Evolutionary conservation across 2,113 vertebrate genomes (phyloP).

Genomic region (Eulacestoma nigropectus): DNA sequence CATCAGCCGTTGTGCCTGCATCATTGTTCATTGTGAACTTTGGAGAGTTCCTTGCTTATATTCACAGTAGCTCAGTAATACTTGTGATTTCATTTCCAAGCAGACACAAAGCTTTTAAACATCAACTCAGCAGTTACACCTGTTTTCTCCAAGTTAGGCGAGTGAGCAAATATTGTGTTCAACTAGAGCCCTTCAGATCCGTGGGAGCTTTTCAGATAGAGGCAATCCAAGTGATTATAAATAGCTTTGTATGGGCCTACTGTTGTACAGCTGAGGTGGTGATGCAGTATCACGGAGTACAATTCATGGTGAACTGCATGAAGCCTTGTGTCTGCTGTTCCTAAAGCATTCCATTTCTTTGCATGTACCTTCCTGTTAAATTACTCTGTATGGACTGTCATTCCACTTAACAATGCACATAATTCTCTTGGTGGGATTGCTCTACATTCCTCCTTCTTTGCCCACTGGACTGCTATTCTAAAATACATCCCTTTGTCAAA

Average conservation of each 20-base stretch:
- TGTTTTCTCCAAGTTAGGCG: neutral
- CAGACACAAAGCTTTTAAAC: slow-evolving; percentile 39
- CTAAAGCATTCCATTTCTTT: neutral
- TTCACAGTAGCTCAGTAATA: neutral
- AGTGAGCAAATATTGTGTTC: neutral
- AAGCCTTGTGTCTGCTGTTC: slow-evolving; percentile 41
- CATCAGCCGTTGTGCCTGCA: neutral
- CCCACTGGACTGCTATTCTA: neutral
- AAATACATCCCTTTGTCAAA: neutral
- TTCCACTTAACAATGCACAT: neutral
- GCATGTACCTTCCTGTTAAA: neutral
- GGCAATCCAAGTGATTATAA: neutral
- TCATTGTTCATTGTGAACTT: neutral
- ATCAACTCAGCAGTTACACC: neutral
- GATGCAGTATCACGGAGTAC: neutral
- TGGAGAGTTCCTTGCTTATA: neutral
- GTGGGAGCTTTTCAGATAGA: neutral
- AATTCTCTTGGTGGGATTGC: neutral
- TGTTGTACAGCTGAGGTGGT: neutral
- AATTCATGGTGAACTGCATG: neutral
- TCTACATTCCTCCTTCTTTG: neutral
- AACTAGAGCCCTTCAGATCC: neutral
- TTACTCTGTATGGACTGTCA: neutral
- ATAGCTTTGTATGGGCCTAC: neutral
- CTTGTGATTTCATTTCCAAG: neutral